Base-by-base conservation (phyloP, 1,140 invertebrate genomes). In the Apis laboriosa region DNA sequence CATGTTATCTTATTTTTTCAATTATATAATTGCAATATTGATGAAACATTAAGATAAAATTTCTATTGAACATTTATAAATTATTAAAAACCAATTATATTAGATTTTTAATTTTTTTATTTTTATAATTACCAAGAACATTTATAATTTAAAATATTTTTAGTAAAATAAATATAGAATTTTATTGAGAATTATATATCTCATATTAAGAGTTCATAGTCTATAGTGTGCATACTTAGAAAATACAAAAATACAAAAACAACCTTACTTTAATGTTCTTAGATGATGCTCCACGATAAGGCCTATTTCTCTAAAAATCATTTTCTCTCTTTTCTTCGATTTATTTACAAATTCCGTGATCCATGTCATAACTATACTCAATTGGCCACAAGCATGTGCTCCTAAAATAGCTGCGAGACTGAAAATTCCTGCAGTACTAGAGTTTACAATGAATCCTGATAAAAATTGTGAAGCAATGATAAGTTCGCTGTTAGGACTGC, bases 231-330 rank as follows among this genome's bases (percentile, higher is more conserved):
- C 5, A 43, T 43, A 8, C 5, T 43, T 58, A 5, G 3, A 58
- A 58, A 5, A 8, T 21, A 58, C 0, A 0, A 12, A n/a, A 43
- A 43, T 0, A 58, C 9, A 49, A 9, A 15, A 73, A 4, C 24
- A 28, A 64, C 8, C 9, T 76, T 64, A 76, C 74, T 51, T 89
- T 55, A 90, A 53, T 0, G 79, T 56, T 34, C 83, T 82, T 4
- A 87, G 34, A 43, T 90, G 90, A 72, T 80, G 82, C 9, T 88
- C 75, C 2, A 90, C 75, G 43, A 88, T 78, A 4, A 58, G n/a
- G 0, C 84, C 80, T 7, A 90, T 61, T 56, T 68, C 55, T 43
- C 0, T n/a, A 28, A 8, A 68, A 49, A 19, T 55, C 1, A 1
- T 13, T 19, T 9, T 15, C 15, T 7, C 49, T 17, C 9, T 60